Conservation (phyloP, 2,888 invertebrate species). For the Platycheirus albimanus region DNA sequence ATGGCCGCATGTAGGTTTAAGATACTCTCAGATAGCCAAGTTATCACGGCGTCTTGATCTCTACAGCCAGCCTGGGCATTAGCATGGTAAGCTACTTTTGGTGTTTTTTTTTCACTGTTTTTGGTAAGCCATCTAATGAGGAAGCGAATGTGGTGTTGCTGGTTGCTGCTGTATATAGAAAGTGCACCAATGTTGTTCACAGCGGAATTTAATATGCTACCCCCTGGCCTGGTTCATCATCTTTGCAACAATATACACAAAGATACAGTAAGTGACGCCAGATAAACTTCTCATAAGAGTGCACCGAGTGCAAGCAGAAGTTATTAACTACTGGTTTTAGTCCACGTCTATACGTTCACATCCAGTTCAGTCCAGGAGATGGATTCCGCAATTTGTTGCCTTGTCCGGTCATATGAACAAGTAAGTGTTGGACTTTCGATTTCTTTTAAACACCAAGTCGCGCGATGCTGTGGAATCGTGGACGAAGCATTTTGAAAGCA, state of each 20-base stretch:
- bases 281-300: slow-evolving; percentile 55
- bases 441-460: slow-evolving; percentile 44
- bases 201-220: slow-evolving; percentile 9
- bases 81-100: slow-evolving; percentile 50
- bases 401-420: slow-evolving; percentile 52
- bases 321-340: slow-evolving; percentile 71
- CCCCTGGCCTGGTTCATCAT: slow-evolving; percentile 42
- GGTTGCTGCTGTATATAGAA: slow-evolving; percentile 50
- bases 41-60: slow-evolving; percentile 67
- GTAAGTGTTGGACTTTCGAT: slow-evolving; percentile 57
- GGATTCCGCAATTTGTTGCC: slow-evolving; percentile 55
- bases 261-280: slow-evolving; percentile 28
- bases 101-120: slow-evolving; percentile 15
- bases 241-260: neutral
- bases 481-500: neutral
- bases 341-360: too few relatives aligned
- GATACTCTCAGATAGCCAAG: slow-evolving; percentile 67
- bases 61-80: slow-evolving; percentile 58
- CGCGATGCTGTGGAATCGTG: neutral
- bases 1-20: slow-evolving; percentile 71
- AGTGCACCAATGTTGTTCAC: slow-evolving; percentile 42
- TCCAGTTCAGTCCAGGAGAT: slow-evolving; percentile 53
- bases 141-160: slow-evolving; percentile 62
- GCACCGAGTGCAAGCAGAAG: slow-evolving; percentile 64
- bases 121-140: slow-evolving; percentile 59